Evolutionary conservation across 2,113 vertebrate genomes (phyloP).

Genomic region (Tragelaphus scriptus): DNA sequence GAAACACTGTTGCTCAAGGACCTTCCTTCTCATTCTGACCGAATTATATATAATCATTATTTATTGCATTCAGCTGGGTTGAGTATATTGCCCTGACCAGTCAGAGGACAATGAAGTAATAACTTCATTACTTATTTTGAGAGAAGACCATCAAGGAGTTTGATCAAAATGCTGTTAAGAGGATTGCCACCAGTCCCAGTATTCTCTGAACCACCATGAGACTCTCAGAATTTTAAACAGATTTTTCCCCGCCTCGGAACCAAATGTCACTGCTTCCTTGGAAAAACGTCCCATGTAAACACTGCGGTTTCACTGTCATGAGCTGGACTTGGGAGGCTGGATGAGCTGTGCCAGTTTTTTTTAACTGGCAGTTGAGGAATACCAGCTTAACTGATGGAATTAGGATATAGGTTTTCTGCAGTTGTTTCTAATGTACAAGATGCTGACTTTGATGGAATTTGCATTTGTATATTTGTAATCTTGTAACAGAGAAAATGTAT

Average conservation of each 20-base stretch:
- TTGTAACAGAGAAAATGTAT: slow-evolving; percentile 32
- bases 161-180: slow-evolving; percentile 6
- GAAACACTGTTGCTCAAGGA: background rate
- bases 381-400: slow-evolving; percentile 5
- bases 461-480: slow-evolving; percentile 79
- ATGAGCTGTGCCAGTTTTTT: background rate
- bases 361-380: background rate
- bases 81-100: background rate
- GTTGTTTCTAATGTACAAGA: background rate
- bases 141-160: background rate
- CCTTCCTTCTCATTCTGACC: background rate
- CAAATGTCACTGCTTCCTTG: background rate
- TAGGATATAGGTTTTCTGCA: slow-evolving; percentile 20
- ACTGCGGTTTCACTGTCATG: background rate
- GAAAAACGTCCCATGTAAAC: background rate
- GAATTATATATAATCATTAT: background rate
- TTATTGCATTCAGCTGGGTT: slow-evolving; percentile 19
- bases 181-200: background rate
- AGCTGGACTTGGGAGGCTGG: background rate
- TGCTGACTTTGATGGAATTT: background rate
- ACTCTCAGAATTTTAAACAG: background rate
- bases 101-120: background rate
- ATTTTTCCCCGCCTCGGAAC: background rate
- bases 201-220: background rate
- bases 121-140: slow-evolving; percentile 6